Percentiles rank a stretch among this genome's conserved stretches.
Conservation (phyloP, 2,888 invertebrate genomes). For the Lepidocyrtoides sp. region DNA sequence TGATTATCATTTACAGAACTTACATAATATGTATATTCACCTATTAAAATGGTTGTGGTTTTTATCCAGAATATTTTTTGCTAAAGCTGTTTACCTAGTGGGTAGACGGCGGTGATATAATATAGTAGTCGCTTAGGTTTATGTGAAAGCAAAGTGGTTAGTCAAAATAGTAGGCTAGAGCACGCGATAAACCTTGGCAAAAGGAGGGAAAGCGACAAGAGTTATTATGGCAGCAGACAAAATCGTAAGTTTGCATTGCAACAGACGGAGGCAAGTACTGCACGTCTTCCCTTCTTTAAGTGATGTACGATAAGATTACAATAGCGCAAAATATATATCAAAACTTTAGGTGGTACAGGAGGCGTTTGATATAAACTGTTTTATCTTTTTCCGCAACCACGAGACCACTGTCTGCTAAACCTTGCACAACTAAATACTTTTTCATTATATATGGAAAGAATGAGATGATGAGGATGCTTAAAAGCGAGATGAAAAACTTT, state of each 20-base stretch:
- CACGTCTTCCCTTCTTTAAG: not conserved
- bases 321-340: not conserved
- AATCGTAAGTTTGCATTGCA: not conserved
- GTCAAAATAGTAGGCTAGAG: not conserved
- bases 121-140: not conserved
- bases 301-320: too few species aligned
- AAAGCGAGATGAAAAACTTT: constrained; percentile 36
- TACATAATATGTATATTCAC: not conserved
- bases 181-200: constrained; percentile 38
- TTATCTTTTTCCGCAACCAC: not conserved
- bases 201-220: not conserved
- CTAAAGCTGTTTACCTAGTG: too few species aligned
- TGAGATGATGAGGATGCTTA: not conserved
- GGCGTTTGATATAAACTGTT: too few species aligned
- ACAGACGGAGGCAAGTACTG: too few species aligned
- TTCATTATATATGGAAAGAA: not conserved
- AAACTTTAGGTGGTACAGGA: too few species aligned
- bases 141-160: not conserved
- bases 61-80: too few species aligned
- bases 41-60: constrained; percentile 16
- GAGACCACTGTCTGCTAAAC: not conserved
- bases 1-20: too few species aligned
- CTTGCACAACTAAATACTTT: not conserved
- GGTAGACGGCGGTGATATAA: not conserved
- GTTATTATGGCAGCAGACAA: not conserved